phyloP scores from a whole-genome alignment of 2,888 invertebrate species.

The Eupeodes luniger region DNA sequence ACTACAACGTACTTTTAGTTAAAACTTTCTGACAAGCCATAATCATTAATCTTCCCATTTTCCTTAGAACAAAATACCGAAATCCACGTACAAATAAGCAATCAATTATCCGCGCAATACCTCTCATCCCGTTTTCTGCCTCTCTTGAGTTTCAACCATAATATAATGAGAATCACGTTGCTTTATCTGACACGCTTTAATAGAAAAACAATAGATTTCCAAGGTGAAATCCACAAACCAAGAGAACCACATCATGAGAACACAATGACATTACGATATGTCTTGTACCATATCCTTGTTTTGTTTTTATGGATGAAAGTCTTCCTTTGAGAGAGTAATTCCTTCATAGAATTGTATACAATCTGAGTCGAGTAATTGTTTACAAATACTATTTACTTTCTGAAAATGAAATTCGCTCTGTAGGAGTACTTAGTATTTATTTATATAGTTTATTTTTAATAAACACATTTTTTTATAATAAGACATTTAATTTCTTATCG shows the following conservation, averaged over 20 bases:
- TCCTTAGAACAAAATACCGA: slow-evolving; percentile 45
- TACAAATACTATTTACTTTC: too few relatives aligned
- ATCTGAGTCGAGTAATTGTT: not conserved
- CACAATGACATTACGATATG: slow-evolving; percentile 69
- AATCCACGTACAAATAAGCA: slow-evolving; percentile 67
- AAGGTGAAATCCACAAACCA: slow-evolving; percentile 10
- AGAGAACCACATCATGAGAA: slow-evolving; percentile 8
- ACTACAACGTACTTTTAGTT: slow-evolving; percentile 60
- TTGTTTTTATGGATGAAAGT: slow-evolving; percentile 34
- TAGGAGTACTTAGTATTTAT: too few relatives aligned
- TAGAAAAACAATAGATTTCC: slow-evolving; percentile 55
- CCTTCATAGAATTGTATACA: not conserved
- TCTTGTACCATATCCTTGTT: slow-evolving; percentile 62
- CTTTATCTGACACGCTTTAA: slow-evolving; percentile 8
- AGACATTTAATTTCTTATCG: too few relatives aligned
- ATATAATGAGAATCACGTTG: slow-evolving; percentile 39
- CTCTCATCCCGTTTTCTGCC: not conserved
- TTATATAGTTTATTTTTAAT: too few relatives aligned
- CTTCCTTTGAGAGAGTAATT: slow-evolving; percentile 1
- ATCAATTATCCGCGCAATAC: slow-evolving; percentile 66
- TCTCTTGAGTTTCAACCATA: not conserved
- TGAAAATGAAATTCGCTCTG: too few relatives aligned
- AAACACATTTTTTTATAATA: too few relatives aligned
- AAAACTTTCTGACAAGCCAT: slow-evolving; percentile 62
- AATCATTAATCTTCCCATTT: slow-evolving; percentile 62